Evolutionary conservation across 2,113 vertebrate genomes (phyloP).

Genomic region (Herpetotheres cachinnans): DNA sequence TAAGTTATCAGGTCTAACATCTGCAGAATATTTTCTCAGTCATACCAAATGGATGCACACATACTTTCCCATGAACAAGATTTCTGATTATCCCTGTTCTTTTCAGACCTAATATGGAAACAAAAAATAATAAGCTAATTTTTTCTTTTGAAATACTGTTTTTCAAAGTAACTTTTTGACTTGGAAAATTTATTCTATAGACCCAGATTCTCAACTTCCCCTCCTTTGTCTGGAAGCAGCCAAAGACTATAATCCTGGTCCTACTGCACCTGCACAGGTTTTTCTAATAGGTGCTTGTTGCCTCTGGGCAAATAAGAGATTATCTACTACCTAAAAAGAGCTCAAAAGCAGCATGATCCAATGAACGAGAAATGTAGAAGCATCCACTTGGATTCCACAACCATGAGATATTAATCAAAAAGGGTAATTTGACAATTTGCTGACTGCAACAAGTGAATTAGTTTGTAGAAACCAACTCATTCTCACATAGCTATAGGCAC

Average conservation of each 20-base stretch:
- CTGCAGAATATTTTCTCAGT: conserved; percentile 37
- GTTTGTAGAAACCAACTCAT: neutral
- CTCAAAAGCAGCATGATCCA: neutral
- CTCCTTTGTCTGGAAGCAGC: neutral
- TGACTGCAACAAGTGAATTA: neutral
- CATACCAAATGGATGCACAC: conserved; percentile 44
- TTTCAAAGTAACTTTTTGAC: conserved; percentile 8
- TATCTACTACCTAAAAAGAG: neutral
- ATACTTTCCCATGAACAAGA: conserved; percentile 21
- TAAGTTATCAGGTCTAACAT: conserved; percentile 11
- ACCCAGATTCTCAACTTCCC: neutral
- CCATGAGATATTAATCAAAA: neutral
- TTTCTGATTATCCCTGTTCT: conserved; percentile 24
- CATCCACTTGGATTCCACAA: neutral
- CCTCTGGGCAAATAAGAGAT: neutral
- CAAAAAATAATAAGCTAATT: neutral
- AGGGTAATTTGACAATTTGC: neutral
- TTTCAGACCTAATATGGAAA: conserved; percentile 23
- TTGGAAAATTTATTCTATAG: neutral
- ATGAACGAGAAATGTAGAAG: neutral
- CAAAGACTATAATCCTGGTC: neutral
- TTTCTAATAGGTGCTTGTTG: neutral
- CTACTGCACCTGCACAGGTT: neutral
- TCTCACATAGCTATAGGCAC: neutral
- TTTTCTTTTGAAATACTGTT: neutral